Evolutionary conservation across 2,888 invertebrate species (phyloP).

Genomic region (Apamea monoglypha): DNA sequence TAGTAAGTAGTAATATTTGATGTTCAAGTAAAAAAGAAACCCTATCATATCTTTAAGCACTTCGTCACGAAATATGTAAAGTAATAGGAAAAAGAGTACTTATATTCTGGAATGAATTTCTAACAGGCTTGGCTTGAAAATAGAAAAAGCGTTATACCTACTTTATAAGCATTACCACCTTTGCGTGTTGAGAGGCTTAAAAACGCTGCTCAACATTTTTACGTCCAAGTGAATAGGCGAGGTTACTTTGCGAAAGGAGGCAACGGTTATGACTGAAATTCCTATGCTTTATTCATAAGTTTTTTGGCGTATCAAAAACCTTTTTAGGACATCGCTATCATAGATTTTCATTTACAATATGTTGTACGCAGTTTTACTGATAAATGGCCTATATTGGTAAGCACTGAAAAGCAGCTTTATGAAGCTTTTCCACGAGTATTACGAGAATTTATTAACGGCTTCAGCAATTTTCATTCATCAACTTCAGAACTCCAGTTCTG

Average conservation of each 20-base stretch:
- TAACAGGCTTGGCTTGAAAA: conserved; percentile 60
- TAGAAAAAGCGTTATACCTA: conserved; percentile 63
- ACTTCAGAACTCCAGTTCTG: not conserved
- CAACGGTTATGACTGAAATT: conserved; percentile 60
- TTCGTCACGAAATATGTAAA: conserved; percentile 50
- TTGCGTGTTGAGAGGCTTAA: conserved; percentile 67
- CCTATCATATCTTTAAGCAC: conserved; percentile 46
- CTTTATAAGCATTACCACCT: conserved; percentile 63
- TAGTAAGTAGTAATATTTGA: conserved; percentile 46
- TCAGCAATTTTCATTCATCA: not conserved
- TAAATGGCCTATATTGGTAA: not conserved
- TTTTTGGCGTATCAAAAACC: conserved; percentile 63
- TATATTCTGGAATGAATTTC: conserved; percentile 60
- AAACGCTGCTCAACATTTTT: conserved; percentile 66
- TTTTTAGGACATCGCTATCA: conserved; percentile 58
- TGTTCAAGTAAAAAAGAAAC: conserved; percentile 37
- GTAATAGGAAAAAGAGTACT: conserved; percentile 44
- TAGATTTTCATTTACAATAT: conserved; percentile 55
- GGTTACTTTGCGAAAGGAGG: conserved; percentile 64
- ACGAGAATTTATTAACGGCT: not conserved
- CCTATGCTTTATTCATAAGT: conserved; percentile 69
- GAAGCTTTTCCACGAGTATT: not conserved
- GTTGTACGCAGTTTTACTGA: conserved; percentile 21
- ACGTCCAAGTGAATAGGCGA: conserved; percentile 65
- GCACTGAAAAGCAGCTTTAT: not conserved